phyloP scores from a whole-genome alignment of 2,888 invertebrate species.

The Chrysina gloriosa region DNA sequence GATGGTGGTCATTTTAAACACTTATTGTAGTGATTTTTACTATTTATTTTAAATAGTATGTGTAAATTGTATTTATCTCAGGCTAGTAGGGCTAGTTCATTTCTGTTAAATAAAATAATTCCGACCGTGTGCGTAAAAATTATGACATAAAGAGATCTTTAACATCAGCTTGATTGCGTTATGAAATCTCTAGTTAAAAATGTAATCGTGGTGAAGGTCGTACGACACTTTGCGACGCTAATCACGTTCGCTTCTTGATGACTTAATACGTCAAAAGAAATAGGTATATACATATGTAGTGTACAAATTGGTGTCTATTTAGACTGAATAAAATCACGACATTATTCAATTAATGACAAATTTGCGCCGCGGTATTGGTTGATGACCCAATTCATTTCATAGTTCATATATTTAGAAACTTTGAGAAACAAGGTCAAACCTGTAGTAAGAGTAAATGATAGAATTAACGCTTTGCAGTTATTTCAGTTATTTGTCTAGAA shows the following conservation, averaged over 20 bases:
- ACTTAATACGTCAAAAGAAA: slow-evolving; percentile 18
- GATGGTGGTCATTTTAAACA: too few relatives aligned
- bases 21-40: too few relatives aligned
- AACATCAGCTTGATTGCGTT: too few relatives aligned
- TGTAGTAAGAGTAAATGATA: not conserved
- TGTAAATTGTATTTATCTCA: too few relatives aligned
- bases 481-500: not conserved
- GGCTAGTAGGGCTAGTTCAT: too few relatives aligned
- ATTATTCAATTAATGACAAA: slow-evolving; percentile 16
- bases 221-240: not conserved
- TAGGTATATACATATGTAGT: too few relatives aligned
- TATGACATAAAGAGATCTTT: too few relatives aligned
- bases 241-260: not conserved
- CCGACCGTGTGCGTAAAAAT: too few relatives aligned
- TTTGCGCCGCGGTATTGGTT: slow-evolving; percentile 5
- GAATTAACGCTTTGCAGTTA: not conserved
- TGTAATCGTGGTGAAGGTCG: not conserved
- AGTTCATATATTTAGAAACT: slow-evolving; percentile 16
- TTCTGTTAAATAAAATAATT: too few relatives aligned
- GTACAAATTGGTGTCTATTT: not conserved
- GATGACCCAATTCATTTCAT: slow-evolving; percentile 21
- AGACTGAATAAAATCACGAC: slow-evolving; percentile 10
- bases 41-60: too few relatives aligned
- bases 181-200: not conserved
- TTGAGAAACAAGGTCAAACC: slow-evolving; percentile 12